Evolutionary conservation across 92 coral and sea anemone species (phyloP).

Genomic region (Paragorgia papillata): DNA sequence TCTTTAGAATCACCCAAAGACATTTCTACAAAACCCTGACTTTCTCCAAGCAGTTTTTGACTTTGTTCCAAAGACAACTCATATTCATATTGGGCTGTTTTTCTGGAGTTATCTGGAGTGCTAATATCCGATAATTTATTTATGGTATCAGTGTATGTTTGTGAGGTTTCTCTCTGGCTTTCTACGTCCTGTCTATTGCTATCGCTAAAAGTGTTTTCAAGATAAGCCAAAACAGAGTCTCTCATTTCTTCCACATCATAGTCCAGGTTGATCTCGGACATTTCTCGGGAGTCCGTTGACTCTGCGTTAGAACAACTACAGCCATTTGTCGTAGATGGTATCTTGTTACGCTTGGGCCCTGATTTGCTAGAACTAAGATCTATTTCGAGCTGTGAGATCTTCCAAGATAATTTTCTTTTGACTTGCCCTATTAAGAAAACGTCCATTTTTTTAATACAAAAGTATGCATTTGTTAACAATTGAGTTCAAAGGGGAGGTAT

Average conservation of each 20-base stretch:
- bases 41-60: conserved; percentile 52
- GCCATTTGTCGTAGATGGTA: neutral
- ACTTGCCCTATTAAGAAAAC: neutral
- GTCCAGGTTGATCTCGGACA: conserved; percentile 63
- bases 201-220: conserved; percentile 64
- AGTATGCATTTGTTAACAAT: neutral
- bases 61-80: conserved; percentile 63
- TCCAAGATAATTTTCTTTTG: conserved; percentile 17
- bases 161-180: neutral
- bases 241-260: conserved; percentile 65
- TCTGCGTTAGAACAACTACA: neutral
- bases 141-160: neutral
- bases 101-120: conserved; percentile 1
- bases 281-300: conserved; percentile 43
- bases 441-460: no score
- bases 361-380: neutral
- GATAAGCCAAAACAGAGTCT: conserved; percentile 56
- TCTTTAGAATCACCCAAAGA: neutral
- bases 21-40: conserved; percentile 24
- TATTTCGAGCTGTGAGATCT: conserved; percentile 5
- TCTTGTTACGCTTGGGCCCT: neutral
- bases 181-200: neutral
- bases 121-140: neutral
- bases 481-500: neutral
- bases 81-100: conserved; percentile 62